Base-by-base conservation (phyloP, 2,888 invertebrate genomes). In the Parnassius orleans region DNA sequence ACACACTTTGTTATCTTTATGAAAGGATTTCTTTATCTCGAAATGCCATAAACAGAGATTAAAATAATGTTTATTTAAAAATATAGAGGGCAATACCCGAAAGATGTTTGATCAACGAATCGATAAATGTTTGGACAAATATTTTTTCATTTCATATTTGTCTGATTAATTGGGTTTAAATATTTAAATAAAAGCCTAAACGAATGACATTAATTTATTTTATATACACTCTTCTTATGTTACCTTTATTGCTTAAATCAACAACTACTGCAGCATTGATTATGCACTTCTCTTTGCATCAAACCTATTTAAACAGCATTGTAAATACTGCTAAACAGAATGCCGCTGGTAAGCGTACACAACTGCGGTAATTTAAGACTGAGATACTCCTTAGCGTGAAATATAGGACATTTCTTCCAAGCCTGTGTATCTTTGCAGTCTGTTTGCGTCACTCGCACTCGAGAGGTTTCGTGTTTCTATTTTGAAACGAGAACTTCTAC, bases 351-450 rank as follows among this genome's bases (percentile, higher is more conserved):
- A 15, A 7, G 14, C 48, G 33, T 43, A 46, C 15, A 12, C 44
- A 61, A 46, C 52, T 57, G 57, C 42, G 56, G 61, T 61, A 61
- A 61, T 61, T 33, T 50, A 43, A 62, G 57, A 33, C 62, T 43
- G 43, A 41, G 56, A 15, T 47, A 53, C 57, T 62, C 57, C 62
- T 62, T 62, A 57, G 62, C 57, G 53, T 53, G 62, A 62, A 57
- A 62, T 62, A 50, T 62, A 53, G 62, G 57, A 57, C 57, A 57
- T 50, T 52, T 57, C 46, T 42, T 41, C 41, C 51, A 51, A 46
- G 56, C 24, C 48, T 46, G 41, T 55, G 47, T 53, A 11, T 60
- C 57, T 62, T 57, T 50, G 53, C 62, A 62, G 62, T 57, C 57
- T 62, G 57, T 57, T 62, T 62, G 52, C 57, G 53, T 43, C 53